These are phyloP conservation scores for Seriola quinqueradiata DNA, from an alignment of 2,113 vertebrate genomes.

Conservation along the genomic window DNA sequence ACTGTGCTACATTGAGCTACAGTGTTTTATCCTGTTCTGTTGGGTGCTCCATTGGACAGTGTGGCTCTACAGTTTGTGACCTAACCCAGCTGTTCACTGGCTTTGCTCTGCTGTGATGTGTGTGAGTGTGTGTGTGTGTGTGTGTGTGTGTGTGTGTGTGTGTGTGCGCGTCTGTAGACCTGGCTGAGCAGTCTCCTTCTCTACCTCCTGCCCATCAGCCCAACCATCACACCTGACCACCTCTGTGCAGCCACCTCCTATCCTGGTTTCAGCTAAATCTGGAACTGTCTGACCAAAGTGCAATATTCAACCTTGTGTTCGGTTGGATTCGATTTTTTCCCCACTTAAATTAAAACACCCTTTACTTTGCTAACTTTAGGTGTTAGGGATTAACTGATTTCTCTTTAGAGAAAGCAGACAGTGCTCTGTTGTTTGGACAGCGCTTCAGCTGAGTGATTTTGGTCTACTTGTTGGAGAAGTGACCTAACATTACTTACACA, in stretches of 20 bases:
- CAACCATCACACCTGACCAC: slow-evolving; percentile 45
- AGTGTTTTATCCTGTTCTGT: slow-evolving; percentile 27
- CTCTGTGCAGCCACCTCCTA: background rate
- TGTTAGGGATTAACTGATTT: background rate
- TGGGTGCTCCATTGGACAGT: slow-evolving; percentile 50
- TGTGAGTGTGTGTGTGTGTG: slow-evolving; percentile 24
- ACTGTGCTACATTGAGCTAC: slow-evolving; percentile 6
- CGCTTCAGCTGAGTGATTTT: background rate
- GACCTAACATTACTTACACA: background rate
- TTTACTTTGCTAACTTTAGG: background rate
- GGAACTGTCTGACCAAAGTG: too few species aligned
- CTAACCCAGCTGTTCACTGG: slow-evolving; percentile 62
- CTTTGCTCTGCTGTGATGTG: slow-evolving; percentile 4
- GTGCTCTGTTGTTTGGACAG: background rate
- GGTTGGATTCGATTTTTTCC: background rate
- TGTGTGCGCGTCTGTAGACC: slow-evolving; percentile 26
- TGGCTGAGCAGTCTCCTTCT: slow-evolving; percentile 28
- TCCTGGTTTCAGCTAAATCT: background rate
- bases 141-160: slow-evolving; percentile 11
- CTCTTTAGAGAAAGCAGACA: background rate
- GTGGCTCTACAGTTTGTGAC: slow-evolving; percentile 65
- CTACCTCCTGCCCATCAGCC: slow-evolving; percentile 17
- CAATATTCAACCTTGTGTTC: too few species aligned
- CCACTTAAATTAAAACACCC: background rate
- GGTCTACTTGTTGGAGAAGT: background rate